phyloP scores from a whole-genome alignment of 2,888 invertebrate genomes.

The Tinea trinotella region DNA sequence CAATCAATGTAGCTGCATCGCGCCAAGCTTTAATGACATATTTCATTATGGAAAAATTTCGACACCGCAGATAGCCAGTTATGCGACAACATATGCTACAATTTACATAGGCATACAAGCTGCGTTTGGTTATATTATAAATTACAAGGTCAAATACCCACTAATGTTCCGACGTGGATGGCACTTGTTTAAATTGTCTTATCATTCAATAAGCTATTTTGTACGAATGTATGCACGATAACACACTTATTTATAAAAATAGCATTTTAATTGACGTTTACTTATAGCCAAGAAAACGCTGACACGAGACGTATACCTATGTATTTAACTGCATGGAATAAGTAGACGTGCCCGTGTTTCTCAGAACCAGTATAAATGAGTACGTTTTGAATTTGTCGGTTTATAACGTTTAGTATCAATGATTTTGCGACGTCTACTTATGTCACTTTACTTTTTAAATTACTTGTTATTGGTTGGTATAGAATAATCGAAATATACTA shows the following conservation, averaged over 20 bases:
- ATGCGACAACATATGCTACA: no score
- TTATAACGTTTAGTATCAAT: neutral
- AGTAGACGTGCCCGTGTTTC: neutral
- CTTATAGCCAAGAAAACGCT: constrained; percentile 25
- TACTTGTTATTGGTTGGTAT: neutral
- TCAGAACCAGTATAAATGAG: neutral
- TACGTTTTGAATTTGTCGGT: neutral
- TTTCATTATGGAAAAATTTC: constrained; percentile 34
- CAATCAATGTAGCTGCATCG: constrained; percentile 76
- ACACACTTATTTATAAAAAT: constrained; percentile 43
- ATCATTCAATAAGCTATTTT: neutral
- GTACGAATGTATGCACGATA: constrained; percentile 8
- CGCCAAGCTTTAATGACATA: constrained; percentile 70
- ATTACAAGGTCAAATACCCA: constrained; percentile 12
- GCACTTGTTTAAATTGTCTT: constrained; percentile 4
- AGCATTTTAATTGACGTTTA: constrained; percentile 64
- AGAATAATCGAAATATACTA: no score
- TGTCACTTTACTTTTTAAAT: neutral
- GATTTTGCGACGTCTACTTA: neutral
- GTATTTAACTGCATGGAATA: neutral
- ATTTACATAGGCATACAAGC: neutral
- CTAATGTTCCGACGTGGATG: constrained; percentile 1
- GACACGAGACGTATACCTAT: neutral
- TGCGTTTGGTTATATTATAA: constrained; percentile 14
- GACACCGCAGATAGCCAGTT: neutral